Percentiles rank a stretch among this genome's conserved stretches.
phyloP scores from a whole-genome alignment of 1,140 invertebrate species.

The Procambarus clarkii region DNA sequence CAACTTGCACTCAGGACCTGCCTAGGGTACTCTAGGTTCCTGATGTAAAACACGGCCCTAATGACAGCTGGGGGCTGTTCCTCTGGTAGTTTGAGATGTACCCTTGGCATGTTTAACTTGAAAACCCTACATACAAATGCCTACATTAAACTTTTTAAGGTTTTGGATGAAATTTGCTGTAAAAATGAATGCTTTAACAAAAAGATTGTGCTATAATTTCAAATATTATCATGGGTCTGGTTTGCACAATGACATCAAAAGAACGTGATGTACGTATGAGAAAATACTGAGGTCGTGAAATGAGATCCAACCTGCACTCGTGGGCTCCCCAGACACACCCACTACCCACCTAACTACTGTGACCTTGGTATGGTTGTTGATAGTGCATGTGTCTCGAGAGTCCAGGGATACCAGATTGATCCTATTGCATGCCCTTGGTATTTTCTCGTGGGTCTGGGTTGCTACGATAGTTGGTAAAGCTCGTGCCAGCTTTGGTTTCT shows the following conservation, averaged over 20 bases:
- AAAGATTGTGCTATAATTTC: neutral
- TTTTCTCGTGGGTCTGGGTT: neutral
- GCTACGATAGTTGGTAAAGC: neutral
- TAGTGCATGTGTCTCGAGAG: too few relatives aligned
- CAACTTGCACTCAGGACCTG: constrained; percentile 6
- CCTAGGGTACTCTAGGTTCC: neutral
- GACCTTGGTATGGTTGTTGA: too few relatives aligned
- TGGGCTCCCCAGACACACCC: too few relatives aligned
- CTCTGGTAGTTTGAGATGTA: neutral
- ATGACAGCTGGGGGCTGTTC: neutral
- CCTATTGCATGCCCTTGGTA: too few relatives aligned
- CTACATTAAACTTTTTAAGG: neutral
- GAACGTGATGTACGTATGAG: too few relatives aligned
- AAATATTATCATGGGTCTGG: neutral
- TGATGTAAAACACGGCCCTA: neutral
- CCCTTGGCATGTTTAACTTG: neutral
- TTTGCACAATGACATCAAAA: neutral
- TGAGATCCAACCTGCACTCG: too few relatives aligned
- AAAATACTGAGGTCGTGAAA: too few relatives aligned
- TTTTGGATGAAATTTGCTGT: neutral
- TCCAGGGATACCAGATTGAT: too few relatives aligned
- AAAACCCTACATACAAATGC: neutral
- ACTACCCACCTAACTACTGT: too few relatives aligned
- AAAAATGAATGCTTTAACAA: neutral
- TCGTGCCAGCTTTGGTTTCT: neutral